phyloP scores from a whole-genome alignment of 2,797 vertebrate species.

The Ctenochaetus hawaiiensis region DNA sequence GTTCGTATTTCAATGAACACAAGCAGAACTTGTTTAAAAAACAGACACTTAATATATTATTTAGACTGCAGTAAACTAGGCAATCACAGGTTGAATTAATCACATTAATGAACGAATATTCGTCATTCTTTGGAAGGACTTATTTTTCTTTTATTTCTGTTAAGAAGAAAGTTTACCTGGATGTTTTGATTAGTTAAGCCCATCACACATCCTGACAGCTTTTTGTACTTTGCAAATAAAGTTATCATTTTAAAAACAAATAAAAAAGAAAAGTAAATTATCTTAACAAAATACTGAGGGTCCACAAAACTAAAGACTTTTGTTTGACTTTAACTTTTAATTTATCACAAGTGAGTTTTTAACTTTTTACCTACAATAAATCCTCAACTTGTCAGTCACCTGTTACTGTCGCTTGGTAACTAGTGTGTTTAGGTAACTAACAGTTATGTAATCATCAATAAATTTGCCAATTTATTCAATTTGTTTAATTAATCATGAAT shows the following conservation, averaged over 20 bases:
- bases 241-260: constrained; percentile 49
- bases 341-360: too few relatives aligned
- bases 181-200: constrained; percentile 29
- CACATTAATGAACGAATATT: constrained; percentile 13
- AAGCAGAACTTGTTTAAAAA: neutral
- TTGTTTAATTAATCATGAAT: too few relatives aligned
- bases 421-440: neutral
- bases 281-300: too few relatives aligned
- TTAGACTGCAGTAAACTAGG: neutral
- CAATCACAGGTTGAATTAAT: constrained; percentile 3
- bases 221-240: constrained; percentile 39
- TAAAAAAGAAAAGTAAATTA: too few relatives aligned
- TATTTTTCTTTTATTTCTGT: constrained; percentile 8
- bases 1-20: neutral
- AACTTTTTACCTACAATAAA: too few relatives aligned
- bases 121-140: constrained; percentile 3
- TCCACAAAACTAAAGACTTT: too few relatives aligned
- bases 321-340: too few relatives aligned
- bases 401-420: neutral
- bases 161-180: constrained; percentile 21
- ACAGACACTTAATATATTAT: neutral
- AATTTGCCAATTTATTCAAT: too few relatives aligned
- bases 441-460: neutral
- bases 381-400: too few relatives aligned
- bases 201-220: constrained; percentile 34